Conservation (phyloP, 2,113 vertebrate genomes). For the Nycticryphes semicollaris region DNA sequence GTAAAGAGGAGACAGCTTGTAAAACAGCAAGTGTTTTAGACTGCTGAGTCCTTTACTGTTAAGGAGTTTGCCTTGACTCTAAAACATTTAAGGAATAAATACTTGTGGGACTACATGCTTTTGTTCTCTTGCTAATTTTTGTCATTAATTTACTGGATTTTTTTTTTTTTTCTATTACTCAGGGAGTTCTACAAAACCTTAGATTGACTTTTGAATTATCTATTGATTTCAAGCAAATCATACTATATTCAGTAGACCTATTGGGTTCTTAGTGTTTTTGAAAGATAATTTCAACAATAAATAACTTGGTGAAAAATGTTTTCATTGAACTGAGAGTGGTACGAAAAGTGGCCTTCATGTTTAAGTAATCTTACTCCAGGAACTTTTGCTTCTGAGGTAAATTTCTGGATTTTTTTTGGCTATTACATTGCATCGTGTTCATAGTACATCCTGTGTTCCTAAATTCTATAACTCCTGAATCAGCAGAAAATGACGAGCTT, state of each 20-base stretch:
- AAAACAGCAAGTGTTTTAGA: not conserved
- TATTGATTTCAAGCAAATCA: not conserved
- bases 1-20: not conserved
- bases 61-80: not conserved
- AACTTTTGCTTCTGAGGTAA: not conserved
- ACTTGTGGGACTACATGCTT: not conserved
- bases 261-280: not conserved
- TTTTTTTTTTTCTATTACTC: not conserved
- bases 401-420: not conserved
- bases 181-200: not conserved
- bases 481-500: not conserved
- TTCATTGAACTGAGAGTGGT: not conserved
- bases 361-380: not conserved
- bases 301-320: not conserved
- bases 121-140: not conserved
- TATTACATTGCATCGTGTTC: not conserved
- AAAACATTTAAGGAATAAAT: not conserved
- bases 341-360: accelerated
- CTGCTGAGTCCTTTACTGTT: not conserved
- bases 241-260: not conserved
- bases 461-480: not conserved
- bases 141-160: not conserved
- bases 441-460: not conserved
- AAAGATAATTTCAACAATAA: not conserved
- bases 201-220: not conserved